phyloP scores from a whole-genome alignment of 2,888 invertebrate genomes.

The Cartodere bifasciata region DNA sequence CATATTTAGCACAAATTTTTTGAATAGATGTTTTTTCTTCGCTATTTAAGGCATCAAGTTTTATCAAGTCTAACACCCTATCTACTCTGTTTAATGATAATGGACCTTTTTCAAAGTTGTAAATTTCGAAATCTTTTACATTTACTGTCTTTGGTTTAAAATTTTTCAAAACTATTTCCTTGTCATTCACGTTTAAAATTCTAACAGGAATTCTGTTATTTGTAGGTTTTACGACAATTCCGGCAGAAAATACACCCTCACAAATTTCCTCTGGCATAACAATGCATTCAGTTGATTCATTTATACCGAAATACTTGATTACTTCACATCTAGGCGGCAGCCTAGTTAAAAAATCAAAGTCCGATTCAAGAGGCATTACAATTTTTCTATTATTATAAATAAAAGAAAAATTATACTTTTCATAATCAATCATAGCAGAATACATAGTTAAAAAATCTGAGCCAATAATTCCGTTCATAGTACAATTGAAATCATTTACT shows the following conservation, averaged over 20 bases:
- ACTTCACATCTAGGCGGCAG: conserved; percentile 12
- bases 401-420: too few species aligned
- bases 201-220: conserved; percentile 4
- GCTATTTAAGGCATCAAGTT: conserved; percentile 11
- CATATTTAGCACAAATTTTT: conserved; percentile 14
- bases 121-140: conserved; percentile 7
- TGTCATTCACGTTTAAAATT: conserved; percentile 5
- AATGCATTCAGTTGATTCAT: conserved; percentile 9
- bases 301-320: conserved; percentile 11
- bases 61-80: conserved; percentile 12
- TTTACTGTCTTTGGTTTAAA: conserved; percentile 11
- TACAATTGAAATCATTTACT: too few species aligned
- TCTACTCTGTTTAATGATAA: conserved; percentile 10
- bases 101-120: conserved; percentile 5
- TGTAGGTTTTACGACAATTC: conserved; percentile 9
- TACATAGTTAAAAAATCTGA: too few species aligned
- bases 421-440: too few species aligned
- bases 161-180: conserved; percentile 12
- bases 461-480: too few species aligned
- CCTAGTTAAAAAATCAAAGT: too few species aligned
- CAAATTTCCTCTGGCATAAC: conserved; percentile 7
- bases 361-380: too few species aligned
- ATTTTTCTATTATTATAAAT: too few species aligned
- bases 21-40: conserved; percentile 11
- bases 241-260: conserved; percentile 13